Evolutionary conservation across 2,797 vertebrate genomes (phyloP).

Genomic region (Crocodylus rhombifer): DNA sequence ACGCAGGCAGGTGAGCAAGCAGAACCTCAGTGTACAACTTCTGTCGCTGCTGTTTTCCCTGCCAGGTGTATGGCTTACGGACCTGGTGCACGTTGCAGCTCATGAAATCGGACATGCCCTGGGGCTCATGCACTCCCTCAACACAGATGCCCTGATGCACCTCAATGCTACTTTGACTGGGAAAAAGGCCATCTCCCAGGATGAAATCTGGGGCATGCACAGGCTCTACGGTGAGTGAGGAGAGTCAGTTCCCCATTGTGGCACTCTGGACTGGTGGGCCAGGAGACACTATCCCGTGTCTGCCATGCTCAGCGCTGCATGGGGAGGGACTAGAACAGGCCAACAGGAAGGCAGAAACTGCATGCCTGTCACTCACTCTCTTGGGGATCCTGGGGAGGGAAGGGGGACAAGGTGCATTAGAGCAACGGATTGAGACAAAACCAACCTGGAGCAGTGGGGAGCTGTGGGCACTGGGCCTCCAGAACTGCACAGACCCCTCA

Average conservation of each 20-base stretch:
- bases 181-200: constrained; percentile 92
- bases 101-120: constrained; percentile 96
- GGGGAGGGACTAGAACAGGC: accelerated
- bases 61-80: constrained; percentile 96
- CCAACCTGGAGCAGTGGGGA: neutral
- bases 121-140: constrained; percentile 96
- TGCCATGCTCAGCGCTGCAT: neutral
- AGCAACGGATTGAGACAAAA: neutral
- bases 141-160: constrained; percentile 94
- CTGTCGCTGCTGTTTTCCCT: neutral
- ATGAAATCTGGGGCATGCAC: constrained; percentile 96
- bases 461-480: neutral
- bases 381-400: neutral
- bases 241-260: neutral
- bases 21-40: accelerated
- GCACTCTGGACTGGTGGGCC: accelerated
- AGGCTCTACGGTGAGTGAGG: constrained; percentile 90
- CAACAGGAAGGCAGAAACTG: neutral
- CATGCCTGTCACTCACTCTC: neutral
- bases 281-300: neutral
- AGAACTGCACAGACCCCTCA: too few species aligned
- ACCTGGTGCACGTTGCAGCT: constrained; percentile 95
- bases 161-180: constrained; percentile 95
- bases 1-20: neutral
- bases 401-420: neutral